These are phyloP conservation scores for Chionis minor DNA, from an alignment of 2,113 vertebrate species.

Conservation along the genomic window DNA sequence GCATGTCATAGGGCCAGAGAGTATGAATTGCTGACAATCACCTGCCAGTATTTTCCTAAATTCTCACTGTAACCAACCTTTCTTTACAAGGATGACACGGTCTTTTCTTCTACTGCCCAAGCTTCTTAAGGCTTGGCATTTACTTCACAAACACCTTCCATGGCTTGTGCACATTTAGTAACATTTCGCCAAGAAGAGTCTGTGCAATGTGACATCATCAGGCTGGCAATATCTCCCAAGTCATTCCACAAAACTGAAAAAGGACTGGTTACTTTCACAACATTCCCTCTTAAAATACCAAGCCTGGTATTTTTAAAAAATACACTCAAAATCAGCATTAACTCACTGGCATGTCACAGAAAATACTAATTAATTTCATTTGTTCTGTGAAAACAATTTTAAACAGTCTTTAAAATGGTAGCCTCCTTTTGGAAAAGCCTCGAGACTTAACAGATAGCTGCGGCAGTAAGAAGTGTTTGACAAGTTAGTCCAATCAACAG, in stretches of 20 bases:
- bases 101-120: background rate
- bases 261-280: constrained; percentile 22
- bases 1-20: background rate
- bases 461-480: background rate
- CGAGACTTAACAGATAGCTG: background rate
- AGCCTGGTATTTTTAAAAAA: background rate
- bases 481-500: background rate
- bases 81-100: background rate
- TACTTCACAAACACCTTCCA: background rate
- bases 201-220: background rate
- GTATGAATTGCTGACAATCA: background rate
- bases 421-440: background rate
- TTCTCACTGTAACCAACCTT: background rate
- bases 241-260: background rate
- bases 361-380: background rate
- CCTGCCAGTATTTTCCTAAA: background rate
- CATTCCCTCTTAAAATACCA: constrained; percentile 6
- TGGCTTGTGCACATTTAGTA: background rate
- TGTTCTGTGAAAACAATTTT: background rate
- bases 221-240: background rate
- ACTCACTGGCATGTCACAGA: background rate
- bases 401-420: background rate
- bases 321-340: background rate
- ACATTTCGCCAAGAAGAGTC: background rate
- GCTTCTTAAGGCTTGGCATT: background rate